Evolutionary conservation across 2,113 vertebrate genomes (phyloP).

Genomic region (Macquaria ambigua): DNA sequence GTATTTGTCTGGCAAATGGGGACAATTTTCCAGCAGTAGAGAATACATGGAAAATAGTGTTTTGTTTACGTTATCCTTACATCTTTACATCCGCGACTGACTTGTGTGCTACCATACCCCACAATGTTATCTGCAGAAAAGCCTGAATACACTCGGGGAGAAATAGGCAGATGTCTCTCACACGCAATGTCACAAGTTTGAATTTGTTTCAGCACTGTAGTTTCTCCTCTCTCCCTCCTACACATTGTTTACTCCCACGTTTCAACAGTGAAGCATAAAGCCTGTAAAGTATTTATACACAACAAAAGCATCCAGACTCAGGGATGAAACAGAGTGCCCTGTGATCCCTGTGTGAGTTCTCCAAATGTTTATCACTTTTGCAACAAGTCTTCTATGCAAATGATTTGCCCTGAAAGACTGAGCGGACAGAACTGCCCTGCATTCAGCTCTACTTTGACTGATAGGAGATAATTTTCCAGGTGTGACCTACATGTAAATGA

Average conservation of each 20-base stretch:
- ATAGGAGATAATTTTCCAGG: neutral
- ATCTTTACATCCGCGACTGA: slow-evolving; percentile 9
- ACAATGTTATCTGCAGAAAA: slow-evolving; percentile 37
- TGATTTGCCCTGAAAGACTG: neutral
- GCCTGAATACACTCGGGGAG: neutral
- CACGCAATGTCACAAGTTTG: neutral
- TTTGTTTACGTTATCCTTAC: slow-evolving; percentile 16
- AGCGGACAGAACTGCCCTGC: neutral
- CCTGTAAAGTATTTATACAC: neutral
- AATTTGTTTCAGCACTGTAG: neutral
- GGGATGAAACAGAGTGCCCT: neutral
- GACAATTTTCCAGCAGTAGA: neutral
- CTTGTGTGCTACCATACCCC: neutral
- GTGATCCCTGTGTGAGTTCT: neutral
- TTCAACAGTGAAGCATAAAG: neutral
- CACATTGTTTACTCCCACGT: neutral
- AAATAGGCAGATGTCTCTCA: neutral
- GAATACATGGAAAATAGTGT: neutral
- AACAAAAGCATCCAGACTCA: neutral
- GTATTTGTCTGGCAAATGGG: neutral
- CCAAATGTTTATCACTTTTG: neutral
- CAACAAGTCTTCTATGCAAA: slow-evolving; percentile 34
- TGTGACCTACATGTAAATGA: slow-evolving; percentile 38
- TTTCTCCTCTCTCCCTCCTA: neutral
- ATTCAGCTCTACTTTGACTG: slow-evolving; percentile 9